These are phyloP conservation scores for Drosophila insularis DNA, from an alignment of 1,140 invertebrate genomes.

Conservation along the genomic window DNA sequence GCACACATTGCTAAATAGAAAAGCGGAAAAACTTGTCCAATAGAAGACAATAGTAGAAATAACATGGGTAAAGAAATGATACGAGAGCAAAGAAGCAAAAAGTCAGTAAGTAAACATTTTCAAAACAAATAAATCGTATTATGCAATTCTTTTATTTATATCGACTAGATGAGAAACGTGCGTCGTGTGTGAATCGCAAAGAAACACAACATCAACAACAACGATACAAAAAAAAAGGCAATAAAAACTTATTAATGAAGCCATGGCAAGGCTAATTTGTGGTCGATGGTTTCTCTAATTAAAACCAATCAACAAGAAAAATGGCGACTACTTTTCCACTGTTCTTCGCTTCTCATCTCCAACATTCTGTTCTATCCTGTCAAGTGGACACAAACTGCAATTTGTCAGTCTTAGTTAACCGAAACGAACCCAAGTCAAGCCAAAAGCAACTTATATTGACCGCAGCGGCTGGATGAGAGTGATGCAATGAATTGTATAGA, in stretches of 20 bases:
- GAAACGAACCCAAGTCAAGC: slow-evolving; percentile 7
- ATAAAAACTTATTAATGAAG: slow-evolving; percentile 77
- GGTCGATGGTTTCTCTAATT: slow-evolving; percentile 77
- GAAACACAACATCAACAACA: neutral
- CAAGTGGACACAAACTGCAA: slow-evolving; percentile 67
- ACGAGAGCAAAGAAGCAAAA: slow-evolving; percentile 20
- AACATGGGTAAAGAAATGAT: slow-evolving; percentile 4
- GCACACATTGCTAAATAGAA: slow-evolving; percentile 6
- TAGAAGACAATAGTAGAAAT: slow-evolving; percentile 2
- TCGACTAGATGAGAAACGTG: neutral
- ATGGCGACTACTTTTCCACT: slow-evolving; percentile 59
- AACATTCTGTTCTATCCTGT: slow-evolving; percentile 15
- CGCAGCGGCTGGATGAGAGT: slow-evolving; percentile 53
- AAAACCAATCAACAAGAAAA: slow-evolving; percentile 78
- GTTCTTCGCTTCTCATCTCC: neutral
- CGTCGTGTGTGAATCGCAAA: slow-evolving; percentile 3
- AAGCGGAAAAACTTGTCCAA: slow-evolving; percentile 23
- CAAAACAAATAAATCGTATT: slow-evolving; percentile 56
- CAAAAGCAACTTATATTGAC: slow-evolving; percentile 42
- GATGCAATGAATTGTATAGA: neutral
- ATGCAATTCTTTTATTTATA: slow-evolving; percentile 30
- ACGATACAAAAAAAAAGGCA: slow-evolving; percentile 36
- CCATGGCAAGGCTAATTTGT: slow-evolving; percentile 70
- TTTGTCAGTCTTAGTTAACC: slow-evolving; percentile 53
- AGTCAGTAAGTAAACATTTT: slow-evolving; percentile 45